These are phyloP conservation scores for Acanthosoma haemorrhoidale DNA, from an alignment of 2,888 invertebrate genomes.

Conservation along the genomic window DNA sequence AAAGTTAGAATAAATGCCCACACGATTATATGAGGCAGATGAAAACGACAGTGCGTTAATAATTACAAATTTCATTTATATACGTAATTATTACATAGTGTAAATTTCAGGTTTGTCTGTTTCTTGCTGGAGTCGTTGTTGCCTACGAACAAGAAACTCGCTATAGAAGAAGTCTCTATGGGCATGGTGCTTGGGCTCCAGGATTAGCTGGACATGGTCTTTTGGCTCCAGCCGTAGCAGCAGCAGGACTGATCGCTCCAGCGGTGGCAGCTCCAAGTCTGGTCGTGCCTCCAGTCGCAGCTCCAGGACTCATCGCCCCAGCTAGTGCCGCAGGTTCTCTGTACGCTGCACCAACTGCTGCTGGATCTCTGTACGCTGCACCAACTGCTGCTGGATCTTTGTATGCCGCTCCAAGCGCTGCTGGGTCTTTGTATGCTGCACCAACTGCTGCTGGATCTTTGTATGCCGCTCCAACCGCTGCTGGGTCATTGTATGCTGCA, in stretches of 20 bases:
- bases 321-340: not conserved
- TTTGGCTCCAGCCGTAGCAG: not conserved
- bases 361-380: not conserved
- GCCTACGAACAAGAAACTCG: not conserved
- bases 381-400: not conserved
- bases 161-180: not conserved
- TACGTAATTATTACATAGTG: too few species aligned
- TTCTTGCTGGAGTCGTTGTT: slow-evolving; percentile 9
- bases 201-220: not conserved
- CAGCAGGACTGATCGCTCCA: not conserved
- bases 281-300: not conserved
- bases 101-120: slow-evolving; percentile 9
- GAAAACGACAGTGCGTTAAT: too few species aligned
- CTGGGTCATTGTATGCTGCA: not conserved
- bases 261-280: not conserved
- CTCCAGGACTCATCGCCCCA: not conserved
- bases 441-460: not conserved
- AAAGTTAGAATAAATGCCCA: too few species aligned
- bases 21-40: too few species aligned
- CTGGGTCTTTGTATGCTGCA: not conserved
- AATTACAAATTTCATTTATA: too few species aligned
- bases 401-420: not conserved
- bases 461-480: not conserved
- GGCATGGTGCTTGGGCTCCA: not conserved
- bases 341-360: not conserved